Evolutionary conservation across 2,888 invertebrate species (phyloP).

Genomic region (Drosophila barbarae): DNA sequence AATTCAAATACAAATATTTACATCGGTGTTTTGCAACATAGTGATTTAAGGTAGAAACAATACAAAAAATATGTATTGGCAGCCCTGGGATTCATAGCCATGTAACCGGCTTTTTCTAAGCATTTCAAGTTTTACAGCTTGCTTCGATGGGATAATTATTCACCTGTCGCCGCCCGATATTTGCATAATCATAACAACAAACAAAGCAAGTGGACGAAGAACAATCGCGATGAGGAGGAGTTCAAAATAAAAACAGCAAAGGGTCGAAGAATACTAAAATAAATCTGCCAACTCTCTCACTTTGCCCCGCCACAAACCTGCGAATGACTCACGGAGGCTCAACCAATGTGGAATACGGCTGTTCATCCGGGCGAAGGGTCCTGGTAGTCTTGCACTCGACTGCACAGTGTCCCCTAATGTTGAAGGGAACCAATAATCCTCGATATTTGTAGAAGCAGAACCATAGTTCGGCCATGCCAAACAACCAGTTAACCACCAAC

Average conservation of each 20-base stretch:
- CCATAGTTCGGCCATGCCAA: not conserved
- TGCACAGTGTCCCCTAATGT: not conserved
- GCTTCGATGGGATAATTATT: constrained; percentile 53
- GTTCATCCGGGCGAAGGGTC: constrained; percentile 52
- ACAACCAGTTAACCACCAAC: constrained; percentile 20
- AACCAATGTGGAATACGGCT: constrained; percentile 43
- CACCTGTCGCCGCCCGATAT: constrained; percentile 57
- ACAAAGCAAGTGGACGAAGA: constrained; percentile 35
- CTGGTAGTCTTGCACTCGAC: constrained; percentile 3
- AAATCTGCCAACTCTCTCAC: constrained; percentile 46
- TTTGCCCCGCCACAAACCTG: constrained; percentile 25
- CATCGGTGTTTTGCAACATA: not conserved
- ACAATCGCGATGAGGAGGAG: constrained; percentile 20
- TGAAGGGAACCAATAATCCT: constrained; percentile 2
- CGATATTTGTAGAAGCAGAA: not conserved
- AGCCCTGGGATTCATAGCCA: constrained; percentile 32
- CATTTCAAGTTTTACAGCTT: constrained; percentile 37
- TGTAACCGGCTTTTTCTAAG: constrained; percentile 44
- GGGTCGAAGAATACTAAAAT: constrained; percentile 51
- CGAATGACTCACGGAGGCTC: constrained; percentile 53
- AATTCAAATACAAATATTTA: not conserved
- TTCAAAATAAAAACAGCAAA: constrained; percentile 39
- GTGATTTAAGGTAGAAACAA: not conserved
- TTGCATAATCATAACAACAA: constrained; percentile 61
- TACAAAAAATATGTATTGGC: not conserved